Base-by-base conservation (phyloP, 2,888 invertebrate genomes). In the Brenthis ino region DNA sequence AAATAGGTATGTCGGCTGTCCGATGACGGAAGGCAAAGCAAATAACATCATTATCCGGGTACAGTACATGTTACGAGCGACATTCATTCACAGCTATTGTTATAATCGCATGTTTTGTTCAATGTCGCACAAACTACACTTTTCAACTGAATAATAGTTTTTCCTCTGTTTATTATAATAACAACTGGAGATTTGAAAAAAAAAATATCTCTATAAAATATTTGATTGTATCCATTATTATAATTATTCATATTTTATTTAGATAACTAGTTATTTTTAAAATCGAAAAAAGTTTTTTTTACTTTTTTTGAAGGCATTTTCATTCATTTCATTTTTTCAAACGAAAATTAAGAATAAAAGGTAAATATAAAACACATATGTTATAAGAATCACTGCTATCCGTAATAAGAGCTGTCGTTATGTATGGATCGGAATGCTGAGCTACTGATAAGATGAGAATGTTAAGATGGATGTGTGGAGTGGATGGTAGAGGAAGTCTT, bases 21-120 rank as follows among this genome's bases (percentile, higher is more conserved):
- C 81, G 81, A 84, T 88, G 87, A 87, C 88, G 88, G 89, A 89
- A 89, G 87, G 82, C 82, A 82, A 84, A 83, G 82, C 83, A 89
- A 89, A 90, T 84, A 89, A 84, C 85, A 86, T 87, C 82, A 87
- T 87, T 89, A 88, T 85, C 87, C 87, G 86, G 84, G 83, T 85
- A 83, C 78, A 61, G 80, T 81, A 82, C 77, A 74, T 76, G 75
- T 79, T 75, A 57, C 76, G 79, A 79, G 80, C 80, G 80, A 83
- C 85, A 85, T 85, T 83, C 86, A 87, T 88, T 86, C 88, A 86
- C 85, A 82, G 81, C 85, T 81, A 88, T 87, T 87, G 85, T 85
- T 83, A 80, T 83, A 67, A 86, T 86, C 83, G 86, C 84, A 82
- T 85, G 85, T 80, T 83, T 77, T 80, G 82, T 83, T 90, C 89